Conservation (phyloP, 2,888 invertebrate species). For the Pachymerium ferrugineum region DNA sequence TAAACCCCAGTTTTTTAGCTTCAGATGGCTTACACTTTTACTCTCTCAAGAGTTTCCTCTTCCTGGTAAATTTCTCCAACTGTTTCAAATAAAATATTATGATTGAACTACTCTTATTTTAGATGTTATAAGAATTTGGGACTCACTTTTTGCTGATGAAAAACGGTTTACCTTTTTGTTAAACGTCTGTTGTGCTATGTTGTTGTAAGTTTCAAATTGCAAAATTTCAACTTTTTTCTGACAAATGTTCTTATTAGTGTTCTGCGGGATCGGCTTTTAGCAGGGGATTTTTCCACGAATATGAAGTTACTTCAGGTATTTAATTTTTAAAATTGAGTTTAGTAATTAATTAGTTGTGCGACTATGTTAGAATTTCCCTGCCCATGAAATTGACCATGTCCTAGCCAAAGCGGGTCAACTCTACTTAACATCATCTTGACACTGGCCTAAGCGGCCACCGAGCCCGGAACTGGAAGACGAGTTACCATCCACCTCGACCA, state of each 20-base stretch:
- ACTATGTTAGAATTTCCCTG: conserved; percentile 32
- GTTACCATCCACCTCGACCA: too few relatives aligned
- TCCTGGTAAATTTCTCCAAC: conserved; percentile 53
- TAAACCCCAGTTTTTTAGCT: conserved; percentile 92
- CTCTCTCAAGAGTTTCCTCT: conserved; percentile 95
- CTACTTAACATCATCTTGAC: neutral
- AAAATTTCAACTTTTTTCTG: too few relatives aligned
- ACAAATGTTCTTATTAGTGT: conserved; percentile 56
- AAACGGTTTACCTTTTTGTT: conserved; percentile 85
- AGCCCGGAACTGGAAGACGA: too few relatives aligned
- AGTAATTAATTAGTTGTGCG: too few relatives aligned
- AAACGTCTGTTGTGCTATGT: conserved; percentile 94
- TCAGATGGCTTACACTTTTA: conserved; percentile 92
- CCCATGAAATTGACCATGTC: conserved; percentile 30
- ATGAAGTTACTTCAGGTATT: conserved; percentile 81
- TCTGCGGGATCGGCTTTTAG: conserved; percentile 72
- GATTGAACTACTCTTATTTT: conserved; percentile 34
- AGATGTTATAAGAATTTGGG: conserved; percentile 96
- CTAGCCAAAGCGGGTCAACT: neutral
- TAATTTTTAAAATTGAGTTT: neutral
- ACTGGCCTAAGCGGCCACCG: neutral
- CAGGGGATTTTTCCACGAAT: conserved; percentile 86
- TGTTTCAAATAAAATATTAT: neutral
- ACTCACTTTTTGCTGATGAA: conserved; percentile 86
- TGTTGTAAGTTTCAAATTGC: conserved; percentile 68